phyloP scores from a whole-genome alignment of 2,113 vertebrate genomes.

The Phrynosoma blainvillii region DNA sequence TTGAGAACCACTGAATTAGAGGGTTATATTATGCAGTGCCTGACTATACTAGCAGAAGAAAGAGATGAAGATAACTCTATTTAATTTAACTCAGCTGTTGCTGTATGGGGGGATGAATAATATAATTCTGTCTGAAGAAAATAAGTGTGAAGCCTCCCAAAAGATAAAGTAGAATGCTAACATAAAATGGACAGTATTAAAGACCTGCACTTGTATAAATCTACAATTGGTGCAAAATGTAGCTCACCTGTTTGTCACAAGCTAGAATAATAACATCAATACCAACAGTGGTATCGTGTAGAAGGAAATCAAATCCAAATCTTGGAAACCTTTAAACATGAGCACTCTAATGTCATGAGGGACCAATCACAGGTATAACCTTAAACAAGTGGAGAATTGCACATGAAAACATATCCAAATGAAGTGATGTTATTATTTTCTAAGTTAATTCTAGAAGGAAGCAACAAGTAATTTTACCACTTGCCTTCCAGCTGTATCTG shows the following conservation, averaged over 20 bases:
- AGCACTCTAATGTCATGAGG: not conserved
- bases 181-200: conserved; percentile 42
- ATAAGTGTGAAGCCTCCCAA: conserved; percentile 54
- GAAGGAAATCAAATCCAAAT: not conserved
- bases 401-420: not conserved
- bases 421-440: no score
- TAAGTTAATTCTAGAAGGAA: not conserved
- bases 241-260: not conserved
- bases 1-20: conserved; percentile 42
- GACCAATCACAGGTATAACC: not conserved
- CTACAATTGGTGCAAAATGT: not conserved
- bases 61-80: conserved; percentile 49
- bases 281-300: not conserved
- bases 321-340: not conserved
- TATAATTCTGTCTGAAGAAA: conserved; percentile 47
- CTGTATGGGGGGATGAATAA: conserved; percentile 34
- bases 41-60: conserved; percentile 32
- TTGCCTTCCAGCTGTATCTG: no score
- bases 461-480: no score
- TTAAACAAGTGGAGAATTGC: not conserved
- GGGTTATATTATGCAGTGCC: conserved; percentile 34
- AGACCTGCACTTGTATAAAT: not conserved
- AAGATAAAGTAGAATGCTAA: conserved; percentile 64
- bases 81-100: conserved; percentile 57
- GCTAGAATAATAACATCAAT: not conserved